These are phyloP conservation scores for Labeo catla DNA, from an alignment of 2,113 vertebrate species.

Conservation along the genomic window DNA sequence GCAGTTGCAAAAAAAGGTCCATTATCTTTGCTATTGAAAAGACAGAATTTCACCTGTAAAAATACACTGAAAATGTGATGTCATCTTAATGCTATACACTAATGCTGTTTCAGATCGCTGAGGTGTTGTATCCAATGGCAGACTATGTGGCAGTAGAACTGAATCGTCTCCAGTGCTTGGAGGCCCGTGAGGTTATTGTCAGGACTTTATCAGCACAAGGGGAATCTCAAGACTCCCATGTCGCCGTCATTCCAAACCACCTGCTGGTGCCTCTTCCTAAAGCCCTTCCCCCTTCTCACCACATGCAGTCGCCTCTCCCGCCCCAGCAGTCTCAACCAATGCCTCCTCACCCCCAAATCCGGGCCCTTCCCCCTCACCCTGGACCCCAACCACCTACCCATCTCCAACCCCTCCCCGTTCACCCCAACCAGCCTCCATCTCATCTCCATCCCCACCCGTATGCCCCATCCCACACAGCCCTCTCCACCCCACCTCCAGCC, in stretches of 20 bases:
- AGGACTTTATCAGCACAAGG: constrained; percentile 91
- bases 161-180: constrained; percentile 82
- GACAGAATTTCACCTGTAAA: not conserved
- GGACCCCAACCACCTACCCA: constrained; percentile 69
- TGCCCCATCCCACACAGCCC: constrained; percentile 60
- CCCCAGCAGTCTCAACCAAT: constrained; percentile 76
- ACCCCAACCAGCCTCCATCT: constrained; percentile 39
- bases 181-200: constrained; percentile 86
- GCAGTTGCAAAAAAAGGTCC: no score
- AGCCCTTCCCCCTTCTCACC: constrained; percentile 73
- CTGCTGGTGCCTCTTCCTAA: constrained; percentile 87
- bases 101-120: constrained; percentile 83
- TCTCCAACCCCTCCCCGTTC: constrained; percentile 68
- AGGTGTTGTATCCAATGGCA: constrained; percentile 86
- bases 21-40: not conserved
- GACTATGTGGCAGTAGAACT: constrained; percentile 83
- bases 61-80: not conserved
- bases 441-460: constrained; percentile 45
- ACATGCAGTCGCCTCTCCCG: constrained; percentile 63
- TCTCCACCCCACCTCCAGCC: constrained; percentile 59
- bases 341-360: constrained; percentile 69
- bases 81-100: not conserved
- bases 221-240: constrained; percentile 88
- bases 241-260: constrained; percentile 83
- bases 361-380: constrained; percentile 69